phyloP scores from a whole-genome alignment of 2,888 invertebrate genomes.

The Encarsia formosa region DNA sequence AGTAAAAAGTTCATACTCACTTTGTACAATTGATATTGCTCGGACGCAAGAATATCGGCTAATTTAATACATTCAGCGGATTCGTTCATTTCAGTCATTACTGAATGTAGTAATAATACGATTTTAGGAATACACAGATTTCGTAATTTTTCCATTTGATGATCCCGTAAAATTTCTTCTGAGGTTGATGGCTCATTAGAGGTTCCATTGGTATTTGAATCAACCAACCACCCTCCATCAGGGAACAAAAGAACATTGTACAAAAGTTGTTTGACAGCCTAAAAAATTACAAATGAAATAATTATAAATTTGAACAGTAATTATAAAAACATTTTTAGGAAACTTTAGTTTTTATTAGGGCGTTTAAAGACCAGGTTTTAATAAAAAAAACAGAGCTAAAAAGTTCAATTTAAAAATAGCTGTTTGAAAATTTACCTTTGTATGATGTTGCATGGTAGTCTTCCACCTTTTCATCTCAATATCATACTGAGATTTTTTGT shows the following conservation, averaged over 20 bases:
- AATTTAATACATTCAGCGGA: slow-evolving; percentile 73
- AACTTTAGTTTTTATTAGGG: not conserved
- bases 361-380: too few species aligned
- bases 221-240: slow-evolving; percentile 85
- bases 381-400: too few species aligned
- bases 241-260: slow-evolving; percentile 87
- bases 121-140: slow-evolving; percentile 82
- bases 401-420: too few species aligned
- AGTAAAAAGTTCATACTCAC: slow-evolving; percentile 8
- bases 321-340: not conserved
- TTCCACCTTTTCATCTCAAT: slow-evolving; percentile 76
- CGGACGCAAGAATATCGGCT: slow-evolving; percentile 74
- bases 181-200: slow-evolving; percentile 52
- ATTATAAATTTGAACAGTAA: slow-evolving; percentile 4
- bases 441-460: slow-evolving; percentile 66
- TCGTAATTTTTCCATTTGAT: slow-evolving; percentile 72
- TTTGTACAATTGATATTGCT: slow-evolving; percentile 75
- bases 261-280: slow-evolving; percentile 72
- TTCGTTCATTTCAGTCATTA: slow-evolving; percentile 72
- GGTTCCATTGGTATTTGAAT: slow-evolving; percentile 56
- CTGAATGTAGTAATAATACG: slow-evolving; percentile 71
- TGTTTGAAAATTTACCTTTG: slow-evolving; percentile 56
- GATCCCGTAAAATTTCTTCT: slow-evolving; percentile 57
- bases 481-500: slow-evolving; percentile 73
- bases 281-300: slow-evolving; percentile 17